Evolutionary conservation across 2,113 vertebrate genomes (phyloP).

Genomic region (Apistogramma diplotaenia): DNA sequence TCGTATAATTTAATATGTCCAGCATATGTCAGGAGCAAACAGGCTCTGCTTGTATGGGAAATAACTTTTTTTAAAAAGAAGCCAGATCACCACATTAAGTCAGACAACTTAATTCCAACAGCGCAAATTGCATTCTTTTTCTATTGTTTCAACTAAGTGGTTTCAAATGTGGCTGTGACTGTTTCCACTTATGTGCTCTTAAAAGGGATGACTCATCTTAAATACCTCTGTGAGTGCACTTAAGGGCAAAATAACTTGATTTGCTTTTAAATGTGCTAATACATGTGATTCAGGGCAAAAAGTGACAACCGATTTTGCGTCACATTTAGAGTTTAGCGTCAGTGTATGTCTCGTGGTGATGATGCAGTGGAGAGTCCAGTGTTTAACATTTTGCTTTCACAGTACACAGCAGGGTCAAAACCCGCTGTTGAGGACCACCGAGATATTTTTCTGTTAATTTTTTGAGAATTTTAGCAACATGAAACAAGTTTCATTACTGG

Average conservation of each 20-base stretch:
- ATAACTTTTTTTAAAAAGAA: not conserved
- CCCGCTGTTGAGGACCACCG: not conserved
- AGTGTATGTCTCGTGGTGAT: not conserved
- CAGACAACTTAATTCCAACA: conserved; percentile 61
- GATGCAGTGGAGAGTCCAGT: not conserved
- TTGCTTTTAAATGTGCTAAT: conserved; percentile 33
- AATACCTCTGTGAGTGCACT: conserved; percentile 50
- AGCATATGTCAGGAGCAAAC: conserved; percentile 50
- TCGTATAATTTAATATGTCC: conserved; percentile 66
- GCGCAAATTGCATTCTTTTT: conserved; percentile 60
- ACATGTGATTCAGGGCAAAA: conserved; percentile 1
- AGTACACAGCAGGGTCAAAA: not conserved
- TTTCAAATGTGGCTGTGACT: conserved; percentile 63
- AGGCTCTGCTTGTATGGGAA: conserved; percentile 2
- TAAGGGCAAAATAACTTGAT: conserved; percentile 37
- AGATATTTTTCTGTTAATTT: not conserved
- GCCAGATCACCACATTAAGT: conserved; percentile 41
- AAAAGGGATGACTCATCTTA: conserved; percentile 64
- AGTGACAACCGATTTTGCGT: not conserved
- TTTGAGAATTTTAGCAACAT: not conserved
- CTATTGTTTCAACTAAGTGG: conserved; percentile 69
- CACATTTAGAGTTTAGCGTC: not conserved
- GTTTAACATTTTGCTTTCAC: not conserved
- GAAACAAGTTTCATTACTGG: not conserved
- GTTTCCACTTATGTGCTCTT: conserved; percentile 68